Base-by-base conservation (phyloP, 1,140 invertebrate species). In the Ceratitis capitata region DNA sequence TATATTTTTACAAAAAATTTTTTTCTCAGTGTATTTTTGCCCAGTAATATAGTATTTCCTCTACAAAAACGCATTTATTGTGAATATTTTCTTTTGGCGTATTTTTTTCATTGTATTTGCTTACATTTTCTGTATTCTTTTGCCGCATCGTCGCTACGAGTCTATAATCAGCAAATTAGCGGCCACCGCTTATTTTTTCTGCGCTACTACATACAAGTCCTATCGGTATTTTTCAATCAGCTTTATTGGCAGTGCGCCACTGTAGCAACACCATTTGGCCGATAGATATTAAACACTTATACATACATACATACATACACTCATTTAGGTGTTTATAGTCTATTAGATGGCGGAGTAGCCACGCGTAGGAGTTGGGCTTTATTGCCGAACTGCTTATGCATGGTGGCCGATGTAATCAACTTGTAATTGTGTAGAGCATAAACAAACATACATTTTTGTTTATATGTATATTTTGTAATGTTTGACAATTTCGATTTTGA, bases 91-190 rank as follows among this genome's bases (percentile, higher is more conserved):
- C 58, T 64, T 64, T 29, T 64, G 26, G 14, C 14, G 29, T 23
- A 64, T 64, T 64, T 23, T 10, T 64, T 32, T 23, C 51, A 56
- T n/a, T 56, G 19, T n/a, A 9, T 23, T 10, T 35, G 14, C 19
- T 56, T 56, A 2, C 2, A 32, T 9, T 64, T 16, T 64, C 45
- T 78, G 9, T 19, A 45, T 78, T 14, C n/a, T 78, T 74, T 45
- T n/a, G 69, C 19, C 9, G 9, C 19, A 10, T 9, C 19, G 35
- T 42, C 69, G 69, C n/a, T 42, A 12, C 69, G 45, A 78, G 69
- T 78, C 16, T 78, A 78, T 78, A 78, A 78, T 78, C 69, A 78
- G 69, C 39, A 78, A 78, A 78, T 78, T 78, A 78, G 42, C 69
- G 69, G 69, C 69, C 69, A 78, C 69, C 45, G 51, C n/a, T n/a